phyloP scores from a whole-genome alignment of 2,888 invertebrate genomes.

The Drosophila crucigera region DNA sequence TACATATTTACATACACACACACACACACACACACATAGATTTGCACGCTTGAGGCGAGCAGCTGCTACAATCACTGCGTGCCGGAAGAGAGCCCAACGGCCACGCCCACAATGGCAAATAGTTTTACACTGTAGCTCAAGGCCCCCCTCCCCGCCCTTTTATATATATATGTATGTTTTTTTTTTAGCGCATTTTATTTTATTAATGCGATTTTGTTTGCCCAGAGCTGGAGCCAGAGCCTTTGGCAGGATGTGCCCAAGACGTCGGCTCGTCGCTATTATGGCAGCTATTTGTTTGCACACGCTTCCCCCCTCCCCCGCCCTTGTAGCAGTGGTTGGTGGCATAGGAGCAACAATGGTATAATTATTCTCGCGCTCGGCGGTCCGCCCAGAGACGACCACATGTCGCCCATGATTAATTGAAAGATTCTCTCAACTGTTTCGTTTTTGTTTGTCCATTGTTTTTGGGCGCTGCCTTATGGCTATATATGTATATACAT shows the following conservation, averaged over 20 bases:
- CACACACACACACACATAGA: background rate
- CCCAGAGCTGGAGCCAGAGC: constrained; percentile 6
- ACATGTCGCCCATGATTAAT: constrained; percentile 79
- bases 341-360: constrained; percentile 54
- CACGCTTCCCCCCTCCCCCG: constrained; percentile 13
- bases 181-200: constrained; percentile 57
- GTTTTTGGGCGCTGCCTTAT: constrained; percentile 36
- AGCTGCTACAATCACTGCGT: constrained; percentile 28
- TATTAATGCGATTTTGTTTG: constrained; percentile 71
- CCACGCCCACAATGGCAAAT: constrained; percentile 63
- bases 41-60: background rate
- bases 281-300: constrained; percentile 76
- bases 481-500: background rate
- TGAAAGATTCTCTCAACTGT: constrained; percentile 73
- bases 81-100: constrained; percentile 16
- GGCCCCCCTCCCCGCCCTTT: background rate
- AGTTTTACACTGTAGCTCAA: constrained; percentile 39
- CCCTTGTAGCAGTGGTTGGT: constrained; percentile 7
- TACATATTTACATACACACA: background rate
- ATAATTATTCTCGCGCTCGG: constrained; percentile 77
- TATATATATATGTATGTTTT: constrained; percentile 8
- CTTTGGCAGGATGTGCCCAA: constrained; percentile 42
- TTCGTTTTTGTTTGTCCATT: constrained; percentile 44
- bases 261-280: constrained; percentile 56
- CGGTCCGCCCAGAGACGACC: constrained; percentile 65